Evolutionary conservation across 2,797 vertebrate species (phyloP).

Genomic region (Discoglossus pictus): DNA sequence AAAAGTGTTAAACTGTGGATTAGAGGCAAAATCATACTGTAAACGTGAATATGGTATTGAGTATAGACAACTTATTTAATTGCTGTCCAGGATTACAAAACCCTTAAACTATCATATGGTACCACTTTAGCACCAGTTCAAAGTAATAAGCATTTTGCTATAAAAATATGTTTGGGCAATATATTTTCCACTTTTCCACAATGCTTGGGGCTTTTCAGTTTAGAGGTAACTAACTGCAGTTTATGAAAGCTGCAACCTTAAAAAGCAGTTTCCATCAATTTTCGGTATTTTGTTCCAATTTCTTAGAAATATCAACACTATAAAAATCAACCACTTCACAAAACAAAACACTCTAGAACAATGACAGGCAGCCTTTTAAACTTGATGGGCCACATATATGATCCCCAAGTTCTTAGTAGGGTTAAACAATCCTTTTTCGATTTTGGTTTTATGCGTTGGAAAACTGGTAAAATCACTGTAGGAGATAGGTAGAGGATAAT

Average conservation of each 20-base stretch:
- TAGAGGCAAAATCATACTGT: constrained; percentile 63
- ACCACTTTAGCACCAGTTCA: not conserved
- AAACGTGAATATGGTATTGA: constrained; percentile 51
- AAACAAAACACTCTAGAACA: no score
- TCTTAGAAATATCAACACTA: constrained; percentile 27
- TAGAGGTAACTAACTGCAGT: constrained; percentile 20
- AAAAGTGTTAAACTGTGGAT: constrained; percentile 62
- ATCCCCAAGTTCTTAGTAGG: no score
- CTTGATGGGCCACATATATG: no score
- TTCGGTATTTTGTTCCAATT: constrained; percentile 19
- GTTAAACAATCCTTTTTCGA: no score
- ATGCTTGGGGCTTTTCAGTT: constrained; percentile 20
- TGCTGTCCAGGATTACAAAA: constrained; percentile 15
- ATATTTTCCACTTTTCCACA: constrained; percentile 6
- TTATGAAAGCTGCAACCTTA: not conserved
- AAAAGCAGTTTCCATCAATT: constrained; percentile 12
- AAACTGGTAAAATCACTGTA: no score
- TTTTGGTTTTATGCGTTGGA: no score
- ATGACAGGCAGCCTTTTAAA: no score
- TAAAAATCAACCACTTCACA: no score
- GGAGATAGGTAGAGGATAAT: no score
- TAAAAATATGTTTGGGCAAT: not conserved
- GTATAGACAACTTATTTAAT: constrained; percentile 20
- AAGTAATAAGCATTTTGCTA: constrained; percentile 29
- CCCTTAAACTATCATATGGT: constrained; percentile 24